Percentiles rank a stretch among this genome's conserved stretches.
These are phyloP conservation scores for Aproaerema taeniolella DNA, from an alignment of 2,888 invertebrate species.

Conservation along the genomic window DNA sequence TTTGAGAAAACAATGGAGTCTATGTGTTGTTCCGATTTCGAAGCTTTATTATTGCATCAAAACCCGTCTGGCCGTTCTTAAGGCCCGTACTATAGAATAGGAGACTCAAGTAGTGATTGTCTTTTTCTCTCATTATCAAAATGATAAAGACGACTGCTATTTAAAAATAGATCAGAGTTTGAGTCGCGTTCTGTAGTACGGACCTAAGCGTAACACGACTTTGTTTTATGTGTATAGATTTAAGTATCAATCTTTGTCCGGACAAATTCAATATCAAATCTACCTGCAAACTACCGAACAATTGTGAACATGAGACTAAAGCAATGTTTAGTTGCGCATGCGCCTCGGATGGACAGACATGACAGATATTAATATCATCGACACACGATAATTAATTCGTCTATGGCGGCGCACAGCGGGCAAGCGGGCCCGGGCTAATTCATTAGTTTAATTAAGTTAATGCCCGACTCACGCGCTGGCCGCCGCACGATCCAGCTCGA, in stretches of 20 bases:
- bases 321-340: neutral
- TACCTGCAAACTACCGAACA: neutral
- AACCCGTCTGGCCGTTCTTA: no score
- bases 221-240: neutral
- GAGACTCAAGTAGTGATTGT: no score
- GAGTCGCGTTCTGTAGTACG: neutral
- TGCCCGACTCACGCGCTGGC: slow-evolving; percentile 30
- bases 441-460: slow-evolving; percentile 50
- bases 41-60: no score
- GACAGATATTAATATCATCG: slow-evolving; percentile 38
- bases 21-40: no score
- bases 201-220: neutral
- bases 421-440: slow-evolving; percentile 26
- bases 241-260: neutral
- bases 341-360: neutral
- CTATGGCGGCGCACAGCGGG: neutral
- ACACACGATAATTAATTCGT: slow-evolving; percentile 29
- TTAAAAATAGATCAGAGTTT: no score
- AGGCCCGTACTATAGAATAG: no score
- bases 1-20: no score
- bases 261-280: neutral
- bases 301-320: no score
- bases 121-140: no score
- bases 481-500: slow-evolving; percentile 21
- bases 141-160: no score